Conservation (phyloP, 2,888 invertebrate genomes). For the Aporophyla nigra region DNA sequence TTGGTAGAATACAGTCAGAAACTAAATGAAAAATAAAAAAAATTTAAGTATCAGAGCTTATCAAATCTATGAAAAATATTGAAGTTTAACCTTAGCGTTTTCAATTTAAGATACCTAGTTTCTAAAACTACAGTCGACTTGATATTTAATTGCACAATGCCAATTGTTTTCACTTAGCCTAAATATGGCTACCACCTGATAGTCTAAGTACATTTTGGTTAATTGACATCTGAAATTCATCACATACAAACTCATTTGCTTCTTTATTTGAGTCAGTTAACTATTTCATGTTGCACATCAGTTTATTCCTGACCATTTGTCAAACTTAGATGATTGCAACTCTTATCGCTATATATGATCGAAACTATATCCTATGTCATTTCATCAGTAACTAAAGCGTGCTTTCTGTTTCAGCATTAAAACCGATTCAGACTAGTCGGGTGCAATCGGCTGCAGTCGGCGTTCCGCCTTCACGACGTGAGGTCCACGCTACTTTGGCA, state of each 20-base stretch:
- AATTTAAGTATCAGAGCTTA: neutral
- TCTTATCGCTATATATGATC: no score
- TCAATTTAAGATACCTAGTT: neutral
- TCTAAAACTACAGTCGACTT: neutral
- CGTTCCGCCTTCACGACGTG: constrained; percentile 8
- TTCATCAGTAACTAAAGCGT: neutral
- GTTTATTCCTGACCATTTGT: neutral
- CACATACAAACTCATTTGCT: neutral
- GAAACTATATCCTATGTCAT: constrained; percentile 5
- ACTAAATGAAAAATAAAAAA: neutral
- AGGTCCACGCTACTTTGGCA: constrained; percentile 19
- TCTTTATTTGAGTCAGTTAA: neutral
- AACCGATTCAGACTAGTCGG: constrained; percentile 8
- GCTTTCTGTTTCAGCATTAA: constrained; percentile 15
- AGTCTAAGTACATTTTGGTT: neutral
- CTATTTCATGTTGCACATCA: neutral
- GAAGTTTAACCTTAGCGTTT: neutral
- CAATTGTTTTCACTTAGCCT: neutral
- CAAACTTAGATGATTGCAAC: neutral
- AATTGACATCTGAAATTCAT: neutral
- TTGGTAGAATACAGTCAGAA: neutral
- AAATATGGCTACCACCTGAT: neutral
- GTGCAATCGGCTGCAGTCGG: constrained; percentile 42
- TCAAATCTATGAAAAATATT: neutral
- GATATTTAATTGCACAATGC: neutral